Base-by-base conservation (phyloP, 1,140 invertebrate genomes). In the Bombus waltoni region DNA sequence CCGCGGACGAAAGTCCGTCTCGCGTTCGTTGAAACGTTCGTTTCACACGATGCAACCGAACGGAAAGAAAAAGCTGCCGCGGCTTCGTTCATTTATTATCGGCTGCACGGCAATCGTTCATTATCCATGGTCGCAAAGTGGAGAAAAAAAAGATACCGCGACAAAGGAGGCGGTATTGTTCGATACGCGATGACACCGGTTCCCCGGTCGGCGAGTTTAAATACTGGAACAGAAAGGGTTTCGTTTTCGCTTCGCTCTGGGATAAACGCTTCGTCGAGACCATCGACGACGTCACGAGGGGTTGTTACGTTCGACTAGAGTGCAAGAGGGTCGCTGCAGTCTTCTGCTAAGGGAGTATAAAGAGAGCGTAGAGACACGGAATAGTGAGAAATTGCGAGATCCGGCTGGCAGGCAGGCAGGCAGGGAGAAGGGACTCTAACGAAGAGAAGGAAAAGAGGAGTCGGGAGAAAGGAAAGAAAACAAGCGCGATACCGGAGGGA, bases 241-340 rank as follows among this genome's bases (percentile, higher is more conserved):
- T 42, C 53, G 38, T 81, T 81, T 80, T 77, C 72, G 71, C 47
- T 57, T 70, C 65, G 72, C 62, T 73, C 76, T 35, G 18, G 47
- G 70, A 77, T 80, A 71, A 85, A 81, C 73, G 87, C 68, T 77
- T 70, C 73, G 75, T 82, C 38, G 22, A 57, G 73, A 70, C 86
- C 70, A 59, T 18, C 28, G 66, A 28, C 79, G n/a, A 72, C 62
- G 77, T 72, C 73, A 44, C 22, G 40, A 57, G 59, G 62, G 65
- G 70, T 74, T 78, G 87, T 81, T 77, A 85, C 86, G 66, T 72
- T 28, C 71, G 75, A 70, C 59, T 57, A 40, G 35, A 40, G 25
- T 42, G 11, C 47, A 11, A n/a, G 38, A 77, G 65, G 74, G 62
- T 78, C 62, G 70, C 80, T 57, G 44, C 86, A 70, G 65, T 66